Evolutionary conservation across 2,797 vertebrate species (phyloP), one percentile per base, ranked within the genome.

Genomic region (Erethizon dorsatum): DNA sequence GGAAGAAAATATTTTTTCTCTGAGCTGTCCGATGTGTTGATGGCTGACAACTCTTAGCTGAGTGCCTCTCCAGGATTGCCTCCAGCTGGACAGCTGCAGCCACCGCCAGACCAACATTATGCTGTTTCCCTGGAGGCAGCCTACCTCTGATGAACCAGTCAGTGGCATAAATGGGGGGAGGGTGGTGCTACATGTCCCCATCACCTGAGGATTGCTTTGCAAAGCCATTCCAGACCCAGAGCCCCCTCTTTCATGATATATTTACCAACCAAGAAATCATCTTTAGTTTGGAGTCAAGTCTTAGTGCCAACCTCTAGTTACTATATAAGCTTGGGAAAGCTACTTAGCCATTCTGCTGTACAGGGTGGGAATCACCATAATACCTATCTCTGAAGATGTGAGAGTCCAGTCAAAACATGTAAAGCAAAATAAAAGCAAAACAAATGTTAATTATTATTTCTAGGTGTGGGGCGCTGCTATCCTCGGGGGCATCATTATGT

Each of bases 271-370:
- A 12, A 84, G 52, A 80, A 85, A 57, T 22, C 10, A 67, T 71
- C 78, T 94, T 88, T 63, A 75, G n/a, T 77, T 88, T 90, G n/a
- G 47, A 69, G 88, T 77, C n/a, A 85, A 83, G 83, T 69, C 54
- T 80, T 83, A 67, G 37, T 22, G 83, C 12, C 67, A 75, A 15
- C n/a, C 28, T 83, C 80, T 82, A 37, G 4, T 75, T 52, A 56
- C 24, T 78, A 6, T 15, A 31, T 77, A 92, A 90, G 5, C 20
- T 67, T 71, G 5, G 50, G 24, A 33, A 85, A 97, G 26, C 41
- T 80, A 87, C 10, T 5, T 88, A 93, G 88, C 10, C 41, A 82
- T 1, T 50, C 33, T 73, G 26, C 31, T 73, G 52, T 87, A 94
- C 52, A 56, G 56, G 85, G 45, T 63, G 6, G 33, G 8, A 85